These are phyloP conservation scores for Ctenodactylus gundi DNA, from an alignment of 2,113 vertebrate species.

Conservation along the genomic window DNA sequence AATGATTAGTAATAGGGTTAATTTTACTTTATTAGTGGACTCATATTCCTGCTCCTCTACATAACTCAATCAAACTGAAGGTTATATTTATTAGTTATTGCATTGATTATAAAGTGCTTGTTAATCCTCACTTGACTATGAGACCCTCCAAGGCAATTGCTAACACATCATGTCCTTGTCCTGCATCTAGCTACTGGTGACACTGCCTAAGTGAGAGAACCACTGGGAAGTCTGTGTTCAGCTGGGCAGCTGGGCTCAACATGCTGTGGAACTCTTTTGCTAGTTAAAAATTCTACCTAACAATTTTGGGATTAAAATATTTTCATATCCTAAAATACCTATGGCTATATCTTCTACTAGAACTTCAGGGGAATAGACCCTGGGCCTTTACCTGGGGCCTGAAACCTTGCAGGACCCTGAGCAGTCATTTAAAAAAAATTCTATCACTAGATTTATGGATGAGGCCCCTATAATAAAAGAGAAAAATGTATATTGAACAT, in stretches of 20 bases:
- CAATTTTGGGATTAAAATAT: not conserved
- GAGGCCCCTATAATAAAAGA: not conserved
- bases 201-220: not conserved
- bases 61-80: not conserved
- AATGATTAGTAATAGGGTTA: not conserved
- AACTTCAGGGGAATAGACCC: not conserved
- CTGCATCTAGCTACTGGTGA: not conserved
- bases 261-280: rapidly evolving
- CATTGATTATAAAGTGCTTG: not conserved
- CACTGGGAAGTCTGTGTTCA: not conserved
- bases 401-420: not conserved
- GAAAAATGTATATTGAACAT: not conserved
- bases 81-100: not conserved
- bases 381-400: not conserved
- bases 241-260: not conserved
- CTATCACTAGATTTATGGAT: not conserved
- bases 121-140: not conserved
- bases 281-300: not conserved
- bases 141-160: not conserved
- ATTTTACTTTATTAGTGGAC: not conserved
- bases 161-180: not conserved
- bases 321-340: not conserved
- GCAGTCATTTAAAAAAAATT: no score
- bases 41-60: not conserved
- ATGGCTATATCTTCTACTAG: not conserved